Base-by-base conservation (phyloP, 2,888 invertebrate species). In the Platerodrilus igneus region DNA sequence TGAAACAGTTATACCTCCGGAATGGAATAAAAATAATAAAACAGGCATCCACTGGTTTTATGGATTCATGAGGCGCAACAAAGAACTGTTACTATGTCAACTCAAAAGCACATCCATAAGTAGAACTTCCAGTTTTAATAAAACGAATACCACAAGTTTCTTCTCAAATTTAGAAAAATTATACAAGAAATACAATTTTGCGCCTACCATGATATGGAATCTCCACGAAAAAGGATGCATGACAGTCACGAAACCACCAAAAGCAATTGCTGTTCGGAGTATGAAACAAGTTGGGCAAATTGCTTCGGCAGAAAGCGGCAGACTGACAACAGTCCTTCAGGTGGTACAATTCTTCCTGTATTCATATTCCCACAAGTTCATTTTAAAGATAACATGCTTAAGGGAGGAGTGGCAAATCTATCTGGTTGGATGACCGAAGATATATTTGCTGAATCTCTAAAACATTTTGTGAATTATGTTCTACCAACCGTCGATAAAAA, bases 11-110 rank as follows among this genome's bases (percentile, higher is more conserved):
- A 38, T 37, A 18, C 28, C 36, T 37, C 14, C 29, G 15, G 37
- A 39, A 19, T 39, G 26, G 34, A 40, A 26, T 10, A 35, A 37
- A 17, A 19, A n/a, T n/a, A n/a, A n/a, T n/a, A 44, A 28, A 23
- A 38, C 42, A 14, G 37, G 38, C 32, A 29, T 36, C 29, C 18
- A 44, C 9, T 44, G 44, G 39, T 25, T 44, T 14, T 31, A 28
- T 17, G 39, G 39, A 1, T 43, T 43, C 20, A 29, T 43, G 19
- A 35, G 21, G 9, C 14, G 39, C 29, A 34, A 44, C 17, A 40
- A 21, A 18, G 30, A 35, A 14, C 29, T 44, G 15, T 21, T 31
- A 2, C 14, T 40, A 8, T 15, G 35, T 23, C 28, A 35, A 25
- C 35, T 35, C 16, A 40, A 31, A 25, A 40, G 27, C 23, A 40